phyloP scores from a whole-genome alignment of 2,113 vertebrate genomes.

The Albula goreensis region DNA sequence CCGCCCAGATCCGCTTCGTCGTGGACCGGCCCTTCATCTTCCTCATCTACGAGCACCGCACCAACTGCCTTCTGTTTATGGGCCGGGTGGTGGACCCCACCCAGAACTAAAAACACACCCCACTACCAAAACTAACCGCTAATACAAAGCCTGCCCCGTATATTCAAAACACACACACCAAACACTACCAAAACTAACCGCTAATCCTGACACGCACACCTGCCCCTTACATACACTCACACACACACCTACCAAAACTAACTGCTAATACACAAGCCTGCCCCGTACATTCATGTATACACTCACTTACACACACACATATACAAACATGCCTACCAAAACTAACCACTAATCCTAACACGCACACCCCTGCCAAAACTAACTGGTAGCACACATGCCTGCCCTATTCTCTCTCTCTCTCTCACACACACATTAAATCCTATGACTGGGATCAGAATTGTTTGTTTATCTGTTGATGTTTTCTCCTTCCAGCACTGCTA shows the following conservation, averaged over 20 bases:
- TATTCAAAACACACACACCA: not conserved
- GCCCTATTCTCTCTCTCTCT: too few species aligned
- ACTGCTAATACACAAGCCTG: too few species aligned
- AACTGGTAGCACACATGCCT: too few species aligned
- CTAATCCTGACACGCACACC: too few species aligned
- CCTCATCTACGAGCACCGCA: conserved; percentile 92
- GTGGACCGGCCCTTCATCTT: conserved; percentile 90
- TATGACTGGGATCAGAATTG: conserved; percentile 26
- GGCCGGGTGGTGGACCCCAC: conserved; percentile 86
- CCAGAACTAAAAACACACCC: conserved; percentile 56
- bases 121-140: not conserved
- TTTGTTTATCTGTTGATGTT: conserved; percentile 52
- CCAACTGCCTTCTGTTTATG: conserved; percentile 90
- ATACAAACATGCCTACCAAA: too few species aligned
- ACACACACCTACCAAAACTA: too few species aligned
- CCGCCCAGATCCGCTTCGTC: conserved; percentile 83
- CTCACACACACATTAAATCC: conserved; percentile 1
- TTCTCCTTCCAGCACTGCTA: conserved; percentile 19
- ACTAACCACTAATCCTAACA: too few species aligned
- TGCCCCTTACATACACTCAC: too few species aligned
- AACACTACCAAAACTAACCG: not conserved
- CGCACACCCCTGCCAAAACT: not conserved
- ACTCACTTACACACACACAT: not conserved
- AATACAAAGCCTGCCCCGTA: too few species aligned
- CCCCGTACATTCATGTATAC: too few species aligned